Evolutionary conservation across 2,797 vertebrate genomes (phyloP).

Genomic region (Lacerta bilineata): DNA sequence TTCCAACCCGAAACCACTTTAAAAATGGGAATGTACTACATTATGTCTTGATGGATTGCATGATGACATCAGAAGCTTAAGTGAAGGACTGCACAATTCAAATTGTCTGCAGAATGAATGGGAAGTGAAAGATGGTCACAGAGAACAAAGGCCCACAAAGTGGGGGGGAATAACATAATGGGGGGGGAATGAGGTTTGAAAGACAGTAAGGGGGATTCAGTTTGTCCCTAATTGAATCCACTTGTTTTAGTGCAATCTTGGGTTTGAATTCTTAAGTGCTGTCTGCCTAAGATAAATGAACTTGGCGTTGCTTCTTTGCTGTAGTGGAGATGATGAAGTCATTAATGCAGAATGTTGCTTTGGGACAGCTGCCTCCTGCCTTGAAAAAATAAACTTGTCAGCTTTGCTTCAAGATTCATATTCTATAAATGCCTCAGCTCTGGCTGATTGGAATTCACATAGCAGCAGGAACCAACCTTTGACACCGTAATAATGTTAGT

Average conservation of each 20-base stretch:
- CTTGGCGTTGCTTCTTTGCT: neutral
- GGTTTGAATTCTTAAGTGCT: neutral
- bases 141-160: neutral
- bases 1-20: neutral
- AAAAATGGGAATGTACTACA: neutral
- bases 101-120: neutral
- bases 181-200: neutral
- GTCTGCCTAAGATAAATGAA: slow-evolving; percentile 47
- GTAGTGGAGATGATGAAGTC: slow-evolving; percentile 44
- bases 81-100: neutral
- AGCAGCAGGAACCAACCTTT: slow-evolving; percentile 53
- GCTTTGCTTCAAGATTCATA: slow-evolving; percentile 56
- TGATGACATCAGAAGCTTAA: neutral
- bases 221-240: neutral
- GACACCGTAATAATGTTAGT: slow-evolving; percentile 46
- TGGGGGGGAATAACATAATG: neutral
- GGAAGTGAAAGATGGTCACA: neutral
- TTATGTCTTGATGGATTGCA: neutral
- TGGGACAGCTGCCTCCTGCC: slow-evolving; percentile 46
- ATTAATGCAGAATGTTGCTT: slow-evolving; percentile 35
- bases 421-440: slow-evolving; percentile 48
- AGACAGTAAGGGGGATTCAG: neutral
- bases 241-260: neutral
- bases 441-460: slow-evolving; percentile 36
- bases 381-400: slow-evolving; percentile 59